Conservation (phyloP, 2,797 vertebrate species). For the Eulemur mongoz region DNA sequence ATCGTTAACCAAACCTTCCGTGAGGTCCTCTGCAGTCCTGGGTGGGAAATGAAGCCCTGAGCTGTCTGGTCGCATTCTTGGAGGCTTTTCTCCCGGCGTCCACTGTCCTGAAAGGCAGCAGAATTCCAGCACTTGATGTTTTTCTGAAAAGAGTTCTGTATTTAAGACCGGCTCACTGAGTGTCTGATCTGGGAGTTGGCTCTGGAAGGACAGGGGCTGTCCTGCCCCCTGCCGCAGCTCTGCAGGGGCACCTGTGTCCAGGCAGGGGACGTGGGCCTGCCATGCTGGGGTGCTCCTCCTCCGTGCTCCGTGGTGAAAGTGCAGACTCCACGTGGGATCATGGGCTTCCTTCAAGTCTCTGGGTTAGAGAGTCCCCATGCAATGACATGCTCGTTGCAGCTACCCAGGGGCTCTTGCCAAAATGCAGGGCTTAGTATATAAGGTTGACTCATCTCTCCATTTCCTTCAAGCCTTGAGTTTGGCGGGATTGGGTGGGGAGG, state of each 20-base stretch:
- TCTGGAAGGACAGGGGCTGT: background rate
- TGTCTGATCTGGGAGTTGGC: background rate
- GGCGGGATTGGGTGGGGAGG: too few species aligned
- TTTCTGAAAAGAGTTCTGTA: background rate
- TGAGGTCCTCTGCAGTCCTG: background rate
- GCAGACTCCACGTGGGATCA: background rate
- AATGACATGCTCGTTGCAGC: rapidly evolving
- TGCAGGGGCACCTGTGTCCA: background rate
- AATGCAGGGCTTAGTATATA: background rate
- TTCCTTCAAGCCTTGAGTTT: background rate
- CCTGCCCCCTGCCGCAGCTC: background rate
- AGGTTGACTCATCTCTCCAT: background rate
- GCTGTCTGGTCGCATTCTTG: rapidly evolving
- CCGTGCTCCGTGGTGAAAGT: rapidly evolving
- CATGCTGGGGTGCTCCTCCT: too few species aligned
- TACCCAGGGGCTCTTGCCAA: background rate
- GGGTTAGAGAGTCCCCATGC: background rate
- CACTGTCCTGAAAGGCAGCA: background rate
- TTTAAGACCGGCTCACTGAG: background rate
- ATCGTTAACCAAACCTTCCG: background rate
- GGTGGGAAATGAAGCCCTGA: background rate
- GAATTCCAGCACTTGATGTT: background rate
- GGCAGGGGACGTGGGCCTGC: rapidly evolving
- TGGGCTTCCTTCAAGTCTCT: background rate
- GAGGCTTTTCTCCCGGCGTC: background rate